Base-by-base conservation (phyloP, 2,888 invertebrate genomes). In the Leptura quadrifasciata region DNA sequence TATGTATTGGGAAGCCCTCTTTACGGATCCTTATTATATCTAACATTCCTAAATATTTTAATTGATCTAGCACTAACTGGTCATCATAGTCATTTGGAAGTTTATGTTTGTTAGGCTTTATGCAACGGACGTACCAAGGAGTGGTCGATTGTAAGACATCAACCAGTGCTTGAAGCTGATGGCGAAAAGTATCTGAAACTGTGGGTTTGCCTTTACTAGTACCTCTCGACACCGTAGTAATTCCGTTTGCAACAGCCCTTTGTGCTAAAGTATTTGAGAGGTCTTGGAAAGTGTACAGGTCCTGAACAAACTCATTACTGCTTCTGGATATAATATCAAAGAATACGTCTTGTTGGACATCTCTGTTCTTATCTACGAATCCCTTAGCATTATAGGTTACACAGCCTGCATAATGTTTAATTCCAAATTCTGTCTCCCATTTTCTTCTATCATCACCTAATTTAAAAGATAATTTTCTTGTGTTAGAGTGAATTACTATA, bases 81-180 rank as follows among this genome's bases (percentile, higher is more conserved):
- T 94, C 94, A 87, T 94, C 94, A 89, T 95, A 97, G 85, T 93
- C 92, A 85, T 96, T 93, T 0, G 96, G 93, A 71, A 93, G 91
- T 88, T 97, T 97, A 84, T 94, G 92, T 88, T 94, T 93, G 88
- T 97, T 97, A 0, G 97, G 97, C 86, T 97, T 97, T 84, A 97
- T 97, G 88, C 97, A 97, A 60, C 97, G 92, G 47, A 97, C 97
- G 88, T 97, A 95, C 97, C 97, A 97, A 1, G 97, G 96, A 74
- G 95, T 96, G 0, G 97, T 97, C 24, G 93, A 95, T 88, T 97
- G 96, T 1, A 97, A 90, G 84, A 97, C 96, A 85, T 97, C 97
- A 0, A 97, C 96, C 0, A 97, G 91, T 0, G 96, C 94, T 88
- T 96, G 96, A 70, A 97, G 89, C 86, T 97, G 97, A 74, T 95